Conservation (phyloP, 2,797 vertebrate genomes). For the Botia kubotai region DNA sequence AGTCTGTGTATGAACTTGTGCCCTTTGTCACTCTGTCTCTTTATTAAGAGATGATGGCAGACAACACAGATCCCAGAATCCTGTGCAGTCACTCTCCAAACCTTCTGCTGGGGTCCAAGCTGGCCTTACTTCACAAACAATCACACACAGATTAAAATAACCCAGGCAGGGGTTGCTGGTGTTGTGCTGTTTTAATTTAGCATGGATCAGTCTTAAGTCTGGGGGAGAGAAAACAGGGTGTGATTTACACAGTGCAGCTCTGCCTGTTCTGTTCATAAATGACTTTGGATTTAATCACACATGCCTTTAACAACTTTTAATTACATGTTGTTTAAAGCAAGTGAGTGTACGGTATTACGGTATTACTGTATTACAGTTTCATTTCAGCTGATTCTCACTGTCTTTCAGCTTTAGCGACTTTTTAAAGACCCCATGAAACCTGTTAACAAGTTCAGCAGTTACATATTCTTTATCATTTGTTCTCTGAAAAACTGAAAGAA, state of each 20-base stretch:
- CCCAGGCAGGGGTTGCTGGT: slow-evolving; percentile 31
- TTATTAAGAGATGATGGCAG: slow-evolving; percentile 47
- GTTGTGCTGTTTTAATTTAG: slow-evolving; percentile 64
- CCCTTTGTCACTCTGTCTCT: slow-evolving; percentile 36
- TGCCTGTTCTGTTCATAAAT: neutral
- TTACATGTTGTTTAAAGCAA: slow-evolving; percentile 7
- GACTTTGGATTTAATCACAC: slow-evolving; percentile 11
- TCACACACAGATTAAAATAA: slow-evolving; percentile 47
- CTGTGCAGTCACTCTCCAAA: slow-evolving; percentile 20
- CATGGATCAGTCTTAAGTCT: slow-evolving; percentile 55
- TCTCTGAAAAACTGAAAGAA: neutral
- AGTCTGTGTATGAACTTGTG: slow-evolving; percentile 35
- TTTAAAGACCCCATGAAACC: no score
- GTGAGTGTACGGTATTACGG: neutral
- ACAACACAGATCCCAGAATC: slow-evolving; percentile 18
- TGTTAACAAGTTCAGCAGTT: no score
- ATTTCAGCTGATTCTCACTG: no score
- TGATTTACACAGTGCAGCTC: slow-evolving; percentile 1
- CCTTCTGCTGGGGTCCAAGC: neutral
- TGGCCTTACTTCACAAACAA: slow-evolving; percentile 22
- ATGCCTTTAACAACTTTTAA: slow-evolving; percentile 24
- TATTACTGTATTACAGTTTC: neutral
- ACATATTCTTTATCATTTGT: no score
- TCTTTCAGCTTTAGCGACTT: no score
- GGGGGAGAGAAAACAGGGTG: neutral